phyloP scores from a whole-genome alignment of 1,140 invertebrate species.

The Hyposmocoma kahamanoa region DNA sequence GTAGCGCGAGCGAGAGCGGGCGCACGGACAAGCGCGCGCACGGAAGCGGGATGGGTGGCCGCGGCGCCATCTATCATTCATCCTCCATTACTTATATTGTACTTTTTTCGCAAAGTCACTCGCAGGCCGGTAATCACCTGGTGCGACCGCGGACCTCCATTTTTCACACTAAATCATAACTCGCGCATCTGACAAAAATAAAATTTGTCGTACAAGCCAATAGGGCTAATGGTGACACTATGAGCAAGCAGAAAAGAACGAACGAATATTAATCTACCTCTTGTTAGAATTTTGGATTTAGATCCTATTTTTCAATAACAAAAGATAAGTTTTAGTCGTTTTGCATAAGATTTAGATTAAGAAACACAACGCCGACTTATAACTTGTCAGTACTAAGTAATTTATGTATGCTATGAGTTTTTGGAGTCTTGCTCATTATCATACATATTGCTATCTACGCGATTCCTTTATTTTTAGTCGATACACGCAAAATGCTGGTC shows the following conservation, averaged over 20 bases:
- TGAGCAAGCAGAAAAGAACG: slow-evolving; percentile 49
- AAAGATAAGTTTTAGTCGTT: not conserved
- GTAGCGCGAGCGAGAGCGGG: slow-evolving; percentile 22
- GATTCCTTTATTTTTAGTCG: not conserved
- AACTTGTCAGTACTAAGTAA: not conserved
- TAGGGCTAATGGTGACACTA: slow-evolving; percentile 62
- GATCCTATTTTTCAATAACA: not conserved
- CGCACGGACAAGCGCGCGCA: slow-evolving; percentile 26
- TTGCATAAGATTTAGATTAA: not conserved
- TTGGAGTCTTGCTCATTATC: not conserved
- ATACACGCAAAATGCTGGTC: not conserved
- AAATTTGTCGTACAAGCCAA: slow-evolving; percentile 72
- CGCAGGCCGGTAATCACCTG: slow-evolving; percentile 72
- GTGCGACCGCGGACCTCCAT: slow-evolving; percentile 63
- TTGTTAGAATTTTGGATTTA: slow-evolving; percentile 4
- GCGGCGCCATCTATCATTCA: slow-evolving; percentile 67
- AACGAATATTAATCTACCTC: slow-evolving; percentile 27
- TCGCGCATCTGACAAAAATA: slow-evolving; percentile 69
- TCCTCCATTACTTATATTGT: slow-evolving; percentile 74
- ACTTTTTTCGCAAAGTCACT: slow-evolving; percentile 72
- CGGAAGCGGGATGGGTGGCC: slow-evolving; percentile 12
- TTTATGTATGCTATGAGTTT: not conserved
- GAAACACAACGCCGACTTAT: not conserved
- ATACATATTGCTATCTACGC: not conserved
- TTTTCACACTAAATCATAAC: slow-evolving; percentile 73